Evolutionary conservation across 1,140 invertebrate species (phyloP).

Genomic region (Cydia pomonella): DNA sequence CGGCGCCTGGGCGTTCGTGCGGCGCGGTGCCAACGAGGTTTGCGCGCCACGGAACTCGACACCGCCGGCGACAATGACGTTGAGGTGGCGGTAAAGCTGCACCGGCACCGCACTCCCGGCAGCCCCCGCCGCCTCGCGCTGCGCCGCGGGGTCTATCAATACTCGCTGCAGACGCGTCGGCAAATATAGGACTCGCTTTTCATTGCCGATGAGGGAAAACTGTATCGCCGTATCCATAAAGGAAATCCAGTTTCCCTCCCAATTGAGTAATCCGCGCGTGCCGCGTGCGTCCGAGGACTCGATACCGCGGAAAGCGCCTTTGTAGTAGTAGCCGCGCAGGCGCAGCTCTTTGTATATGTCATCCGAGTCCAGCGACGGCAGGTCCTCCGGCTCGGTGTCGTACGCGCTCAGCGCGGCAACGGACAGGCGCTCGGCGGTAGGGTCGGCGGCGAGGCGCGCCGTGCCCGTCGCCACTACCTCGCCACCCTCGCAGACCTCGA

Average conservation of each 20-base stretch:
- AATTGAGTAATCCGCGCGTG: constrained; percentile 85
- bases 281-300: constrained; percentile 85
- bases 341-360: constrained; percentile 97
- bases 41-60: constrained; percentile 95
- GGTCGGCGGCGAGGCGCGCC: constrained; percentile 82
- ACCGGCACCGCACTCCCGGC: constrained; percentile 82
- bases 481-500: constrained; percentile 95
- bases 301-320: constrained; percentile 92
- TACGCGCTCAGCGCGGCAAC: constrained; percentile 69
- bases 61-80: constrained; percentile 91
- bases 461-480: constrained; percentile 89
- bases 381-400: constrained; percentile 57
- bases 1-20: constrained; percentile 86
- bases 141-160: constrained; percentile 89
- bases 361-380: constrained; percentile 84
- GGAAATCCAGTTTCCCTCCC: constrained; percentile 95
- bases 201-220: constrained; percentile 90
- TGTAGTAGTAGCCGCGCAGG: constrained; percentile 96
- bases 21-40: constrained; percentile 92
- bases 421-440: constrained; percentile 79
- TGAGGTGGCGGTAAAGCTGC: constrained; percentile 88
- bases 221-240: constrained; percentile 98
- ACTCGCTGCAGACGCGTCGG: constrained; percentile 93
- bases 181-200: constrained; percentile 89
- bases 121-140: constrained; percentile 79